Evolutionary conservation across 1,140 invertebrate genomes (phyloP).

Genomic region (Drosophila hydei): DNA sequence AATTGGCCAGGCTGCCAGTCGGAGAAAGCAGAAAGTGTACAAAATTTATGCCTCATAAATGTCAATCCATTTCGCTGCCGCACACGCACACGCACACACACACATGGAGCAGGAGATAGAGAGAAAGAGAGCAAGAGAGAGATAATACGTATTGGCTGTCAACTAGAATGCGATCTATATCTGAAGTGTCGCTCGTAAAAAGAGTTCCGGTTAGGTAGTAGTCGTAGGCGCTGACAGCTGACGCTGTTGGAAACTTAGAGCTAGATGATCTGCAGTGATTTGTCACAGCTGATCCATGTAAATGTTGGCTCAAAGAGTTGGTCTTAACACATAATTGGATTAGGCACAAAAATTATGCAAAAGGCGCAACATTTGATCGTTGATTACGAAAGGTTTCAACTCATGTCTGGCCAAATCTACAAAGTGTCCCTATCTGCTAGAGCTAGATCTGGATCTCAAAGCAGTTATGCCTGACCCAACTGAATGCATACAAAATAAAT

Average conservation of each 20-base stretch:
- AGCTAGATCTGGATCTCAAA: no score
- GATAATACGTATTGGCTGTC: background rate
- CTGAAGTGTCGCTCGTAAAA: constrained; percentile 6
- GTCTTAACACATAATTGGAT: no score
- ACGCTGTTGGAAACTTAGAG: constrained; percentile 23
- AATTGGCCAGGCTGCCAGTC: constrained; percentile 57
- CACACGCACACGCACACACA: background rate
- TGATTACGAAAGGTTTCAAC: no score
- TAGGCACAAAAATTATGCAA: no score
- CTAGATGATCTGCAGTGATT: background rate
- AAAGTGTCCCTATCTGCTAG: no score
- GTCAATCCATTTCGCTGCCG: constrained; percentile 48
- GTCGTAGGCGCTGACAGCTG: constrained; percentile 38
- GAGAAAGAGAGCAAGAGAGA: no score
- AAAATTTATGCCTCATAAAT: constrained; percentile 79
- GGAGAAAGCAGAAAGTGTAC: constrained; percentile 59
- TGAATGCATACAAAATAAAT: no score
- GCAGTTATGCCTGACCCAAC: no score
- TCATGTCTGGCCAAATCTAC: no score
- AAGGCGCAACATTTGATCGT: no score
- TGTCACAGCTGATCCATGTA: background rate
- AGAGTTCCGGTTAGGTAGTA: background rate
- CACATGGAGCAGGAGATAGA: no score
- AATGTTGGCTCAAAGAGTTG: background rate
- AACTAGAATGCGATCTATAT: constrained; percentile 6